These are phyloP conservation scores for Chaetoderma sp. DNA, from an alignment of 2,888 invertebrate genomes.

Conservation along the genomic window DNA sequence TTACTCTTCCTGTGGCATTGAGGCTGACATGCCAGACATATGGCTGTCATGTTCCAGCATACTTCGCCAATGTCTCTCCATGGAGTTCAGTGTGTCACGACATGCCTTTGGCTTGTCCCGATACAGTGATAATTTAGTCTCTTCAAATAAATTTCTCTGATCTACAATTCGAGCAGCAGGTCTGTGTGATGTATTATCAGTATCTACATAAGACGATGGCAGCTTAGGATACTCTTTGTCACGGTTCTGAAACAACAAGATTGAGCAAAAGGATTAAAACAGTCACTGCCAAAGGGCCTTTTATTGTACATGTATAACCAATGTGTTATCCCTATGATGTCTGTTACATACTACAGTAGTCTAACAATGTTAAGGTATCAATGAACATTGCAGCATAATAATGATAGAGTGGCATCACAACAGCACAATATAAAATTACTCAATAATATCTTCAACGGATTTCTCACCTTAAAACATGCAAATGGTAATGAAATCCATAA, in stretches of 20 bases:
- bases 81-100: constrained; percentile 47
- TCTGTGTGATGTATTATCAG: constrained; percentile 39
- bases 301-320: too few species aligned
- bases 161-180: constrained; percentile 61
- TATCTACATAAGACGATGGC: constrained; percentile 43
- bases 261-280: too few species aligned
- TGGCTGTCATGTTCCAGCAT: constrained; percentile 52
- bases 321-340: too few species aligned
- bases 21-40: too few species aligned
- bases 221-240: constrained; percentile 53
- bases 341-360: too few species aligned
- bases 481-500: background rate
- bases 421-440: background rate
- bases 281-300: too few species aligned
- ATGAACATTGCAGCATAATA: too few species aligned
- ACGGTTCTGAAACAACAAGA: constrained; percentile 45
- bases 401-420: too few species aligned
- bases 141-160: constrained; percentile 60
- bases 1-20: too few species aligned
- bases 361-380: too few species aligned
- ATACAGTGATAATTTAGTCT: constrained; percentile 62
- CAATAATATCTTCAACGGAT: background rate
- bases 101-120: constrained; percentile 44
- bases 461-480: background rate
- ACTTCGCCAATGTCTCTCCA: constrained; percentile 52